A percentile compares a stretch with the other conserved stretches of the same genome.
Evolutionary conservation across 2,113 vertebrate genomes (phyloP).

Genomic region (Myrmecobius fasciatus): DNA sequence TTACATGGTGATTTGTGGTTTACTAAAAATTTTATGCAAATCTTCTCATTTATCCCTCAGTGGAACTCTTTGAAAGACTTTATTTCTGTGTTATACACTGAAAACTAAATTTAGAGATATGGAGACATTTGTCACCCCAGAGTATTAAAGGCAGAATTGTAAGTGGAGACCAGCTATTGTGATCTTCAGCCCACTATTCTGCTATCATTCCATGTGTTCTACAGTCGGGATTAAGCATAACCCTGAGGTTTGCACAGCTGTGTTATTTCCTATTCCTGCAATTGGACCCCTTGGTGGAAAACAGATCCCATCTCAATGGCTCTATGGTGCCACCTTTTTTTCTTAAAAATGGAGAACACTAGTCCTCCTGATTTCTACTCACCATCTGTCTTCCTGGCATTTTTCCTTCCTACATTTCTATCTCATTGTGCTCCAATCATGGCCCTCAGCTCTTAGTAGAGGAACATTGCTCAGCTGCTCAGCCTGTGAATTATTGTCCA

Average conservation of each 20-base stretch:
- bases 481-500: neutral
- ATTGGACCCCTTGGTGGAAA: neutral
- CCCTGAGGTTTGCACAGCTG: neutral
- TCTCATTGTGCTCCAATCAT: fast-evolving
- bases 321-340: neutral
- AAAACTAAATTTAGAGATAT: neutral
- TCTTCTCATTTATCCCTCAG: neutral
- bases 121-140: neutral
- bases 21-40: neutral
- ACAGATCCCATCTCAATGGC: neutral
- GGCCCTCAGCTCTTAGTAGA: neutral
- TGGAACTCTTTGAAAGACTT: neutral
- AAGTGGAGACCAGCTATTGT: neutral
- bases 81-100: neutral
- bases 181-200: neutral
- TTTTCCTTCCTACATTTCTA: fast-evolving
- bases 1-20: neutral
- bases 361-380: fast-evolving
- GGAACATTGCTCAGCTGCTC: fast-evolving
- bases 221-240: neutral
- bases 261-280: neutral
- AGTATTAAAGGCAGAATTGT: neutral
- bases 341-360: neutral
- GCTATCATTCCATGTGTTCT: neutral
- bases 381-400: neutral